Conservation (phyloP, 2,113 vertebrate species). For the Pao palembangensis region DNA sequence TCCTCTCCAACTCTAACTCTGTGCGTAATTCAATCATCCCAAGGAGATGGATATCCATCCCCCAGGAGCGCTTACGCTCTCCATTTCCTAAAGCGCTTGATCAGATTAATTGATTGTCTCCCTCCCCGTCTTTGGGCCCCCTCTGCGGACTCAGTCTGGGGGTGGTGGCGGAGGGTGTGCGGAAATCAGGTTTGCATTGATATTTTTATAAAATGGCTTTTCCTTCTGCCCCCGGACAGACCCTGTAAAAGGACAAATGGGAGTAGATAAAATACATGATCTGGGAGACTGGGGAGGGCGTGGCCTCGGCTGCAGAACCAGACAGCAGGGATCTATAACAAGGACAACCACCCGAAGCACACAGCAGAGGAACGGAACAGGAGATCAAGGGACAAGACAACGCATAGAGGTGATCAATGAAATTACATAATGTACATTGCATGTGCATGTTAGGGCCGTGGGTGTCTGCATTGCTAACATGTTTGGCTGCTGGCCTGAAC, state of each 20-base stretch:
- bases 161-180: conserved; percentile 32
- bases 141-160: conserved; percentile 28
- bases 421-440: conserved; percentile 55
- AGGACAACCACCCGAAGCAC: conserved; percentile 48
- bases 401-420: conserved; percentile 52
- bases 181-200: conserved; percentile 77
- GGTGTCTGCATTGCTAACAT: conserved; percentile 4
- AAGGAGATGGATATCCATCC: conserved; percentile 80
- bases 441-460: conserved; percentile 24
- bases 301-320: conserved; percentile 23
- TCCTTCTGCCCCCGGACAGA: conserved; percentile 47
- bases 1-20: conserved; percentile 61
- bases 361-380: conserved; percentile 37
- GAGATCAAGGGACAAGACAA: conserved; percentile 47
- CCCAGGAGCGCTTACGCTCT: conserved; percentile 78
- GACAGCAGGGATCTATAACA: conserved; percentile 44
- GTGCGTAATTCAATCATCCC: conserved; percentile 79
- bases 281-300: not conserved
- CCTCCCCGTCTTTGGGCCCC: conserved; percentile 27
- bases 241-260: conserved; percentile 55
- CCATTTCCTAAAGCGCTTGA: conserved; percentile 83
- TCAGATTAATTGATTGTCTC: conserved; percentile 82
- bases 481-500: conserved; percentile 50
- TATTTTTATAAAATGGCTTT: conserved; percentile 74
- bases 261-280: conserved; percentile 50